Evolutionary conservation across 92 coral and sea anemone genomes (phyloP), one percentile per base, ranked within the genome.

Genomic region (Micromussa lordhowensis): DNA sequence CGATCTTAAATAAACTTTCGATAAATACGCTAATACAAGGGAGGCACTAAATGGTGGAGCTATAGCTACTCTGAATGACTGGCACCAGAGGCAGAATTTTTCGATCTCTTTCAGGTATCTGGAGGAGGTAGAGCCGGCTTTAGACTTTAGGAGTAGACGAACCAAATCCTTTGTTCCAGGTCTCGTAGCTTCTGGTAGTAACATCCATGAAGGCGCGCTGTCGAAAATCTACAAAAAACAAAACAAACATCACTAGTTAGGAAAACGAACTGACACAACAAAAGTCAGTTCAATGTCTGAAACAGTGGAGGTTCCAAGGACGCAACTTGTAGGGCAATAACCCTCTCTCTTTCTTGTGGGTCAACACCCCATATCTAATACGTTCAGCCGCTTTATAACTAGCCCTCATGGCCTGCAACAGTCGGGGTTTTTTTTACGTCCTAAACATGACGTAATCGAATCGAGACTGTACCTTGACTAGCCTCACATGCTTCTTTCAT

Each of bases 221-320:
- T 49, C 80, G 35, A 76, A n/a, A 76, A 38, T 76, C 78, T 74
- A 38, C 53, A 74, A 74, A n/a, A n/a, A n/a, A n/a, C n/a, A n/a
- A n/a, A n/a, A n/a, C n/a, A n/a, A n/a, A n/a, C n/a, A n/a, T n/a
- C n/a, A n/a, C n/a, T n/a, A n/a, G n/a, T n/a, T n/a, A n/a, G n/a
- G n/a, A n/a, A n/a, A n/a, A n/a, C n/a, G n/a, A n/a, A n/a, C n/a
- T n/a, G n/a, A n/a, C n/a, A n/a, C n/a, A n/a, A n/a, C n/a, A n/a
- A n/a, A n/a, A n/a, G n/a, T n/a, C n/a, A n/a, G n/a, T n/a, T n/a
- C n/a, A n/a, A n/a, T n/a, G n/a, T n/a, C n/a, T n/a, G n/a, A n/a
- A n/a, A n/a, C n/a, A n/a, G n/a, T n/a, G n/a, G n/a, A n/a, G n/a
- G n/a, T n/a, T n/a, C n/a, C n/a, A n/a, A n/a, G n/a, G 38, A 71